Evolutionary conservation across 2,113 vertebrate genomes (phyloP).

Genomic region (Arvicanthis niloticus): DNA sequence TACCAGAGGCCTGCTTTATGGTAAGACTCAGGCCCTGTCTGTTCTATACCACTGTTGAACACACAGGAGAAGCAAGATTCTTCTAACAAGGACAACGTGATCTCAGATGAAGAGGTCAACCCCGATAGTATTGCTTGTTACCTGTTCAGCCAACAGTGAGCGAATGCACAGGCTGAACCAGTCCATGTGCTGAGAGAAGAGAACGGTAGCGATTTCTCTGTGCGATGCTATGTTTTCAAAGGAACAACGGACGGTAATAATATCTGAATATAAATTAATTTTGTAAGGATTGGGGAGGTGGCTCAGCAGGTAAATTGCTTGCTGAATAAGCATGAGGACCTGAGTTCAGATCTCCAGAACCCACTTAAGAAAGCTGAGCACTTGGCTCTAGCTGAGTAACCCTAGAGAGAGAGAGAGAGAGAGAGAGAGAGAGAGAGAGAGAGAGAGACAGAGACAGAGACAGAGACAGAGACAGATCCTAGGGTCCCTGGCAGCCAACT

Average conservation of each 20-base stretch:
- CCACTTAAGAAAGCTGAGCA: background rate
- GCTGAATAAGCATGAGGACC: background rate
- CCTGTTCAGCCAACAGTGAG: background rate
- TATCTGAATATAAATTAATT: background rate
- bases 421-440: background rate
- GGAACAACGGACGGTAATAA: background rate
- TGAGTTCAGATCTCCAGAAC: background rate
- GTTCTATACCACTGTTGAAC: background rate
- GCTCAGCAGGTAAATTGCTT: background rate
- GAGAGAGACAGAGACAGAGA: background rate
- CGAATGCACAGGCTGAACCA: background rate
- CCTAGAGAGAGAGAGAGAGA: background rate
- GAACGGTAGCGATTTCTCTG: background rate
- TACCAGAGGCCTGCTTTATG: background rate
- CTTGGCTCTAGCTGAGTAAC: background rate
- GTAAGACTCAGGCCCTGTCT: background rate
- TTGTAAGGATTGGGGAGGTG: background rate
- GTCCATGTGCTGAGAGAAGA: no score
- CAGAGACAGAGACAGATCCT: background rate
- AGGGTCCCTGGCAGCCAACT: background rate
- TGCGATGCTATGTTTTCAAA: background rate
- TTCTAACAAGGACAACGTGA: background rate
- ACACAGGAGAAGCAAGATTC: background rate
- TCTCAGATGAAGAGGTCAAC: background rate
- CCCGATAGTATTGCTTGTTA: fast-evolving